Percentiles rank a stretch among this genome's conserved stretches.
These are phyloP conservation scores for Drosophila fungiperda DNA, from an alignment of 2,888 invertebrate species.

Conservation along the genomic window DNA sequence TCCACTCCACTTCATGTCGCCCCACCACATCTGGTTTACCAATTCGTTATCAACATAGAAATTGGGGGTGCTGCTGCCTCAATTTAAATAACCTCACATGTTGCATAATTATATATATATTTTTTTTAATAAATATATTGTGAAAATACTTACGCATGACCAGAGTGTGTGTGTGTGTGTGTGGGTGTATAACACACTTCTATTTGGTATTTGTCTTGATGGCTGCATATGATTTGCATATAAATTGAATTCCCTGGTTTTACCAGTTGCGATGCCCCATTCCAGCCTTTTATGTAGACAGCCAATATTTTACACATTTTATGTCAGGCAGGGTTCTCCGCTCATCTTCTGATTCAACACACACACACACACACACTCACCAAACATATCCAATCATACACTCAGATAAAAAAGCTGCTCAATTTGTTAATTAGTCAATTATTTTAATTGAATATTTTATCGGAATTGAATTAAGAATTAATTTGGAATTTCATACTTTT, in stretches of 20 bases:
- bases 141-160: slow-evolving; percentile 63
- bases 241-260: slow-evolving; percentile 75
- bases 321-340: slow-evolving; percentile 37
- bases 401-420: neutral
- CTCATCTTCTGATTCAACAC: slow-evolving; percentile 48
- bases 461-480: neutral
- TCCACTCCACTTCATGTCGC: neutral
- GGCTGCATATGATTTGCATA: slow-evolving; percentile 79
- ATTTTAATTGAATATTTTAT: neutral
- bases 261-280: slow-evolving; percentile 28
- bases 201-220: slow-evolving; percentile 65
- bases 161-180: neutral
- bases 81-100: slow-evolving; percentile 32
- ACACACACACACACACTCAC: slow-evolving; percentile 6
- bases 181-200: slow-evolving; percentile 2
- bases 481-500: neutral
- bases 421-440: neutral
- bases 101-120: slow-evolving; percentile 62
- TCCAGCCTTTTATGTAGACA: slow-evolving; percentile 42
- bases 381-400: slow-evolving; percentile 8
- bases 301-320: slow-evolving; percentile 79
- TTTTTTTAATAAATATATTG: slow-evolving; percentile 71
- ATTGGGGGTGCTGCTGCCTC: neutral
- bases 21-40: neutral
- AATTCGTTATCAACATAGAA: neutral